phyloP scores from a whole-genome alignment of 2,888 invertebrate species.

The Hirtodrosophila cameraria region DNA sequence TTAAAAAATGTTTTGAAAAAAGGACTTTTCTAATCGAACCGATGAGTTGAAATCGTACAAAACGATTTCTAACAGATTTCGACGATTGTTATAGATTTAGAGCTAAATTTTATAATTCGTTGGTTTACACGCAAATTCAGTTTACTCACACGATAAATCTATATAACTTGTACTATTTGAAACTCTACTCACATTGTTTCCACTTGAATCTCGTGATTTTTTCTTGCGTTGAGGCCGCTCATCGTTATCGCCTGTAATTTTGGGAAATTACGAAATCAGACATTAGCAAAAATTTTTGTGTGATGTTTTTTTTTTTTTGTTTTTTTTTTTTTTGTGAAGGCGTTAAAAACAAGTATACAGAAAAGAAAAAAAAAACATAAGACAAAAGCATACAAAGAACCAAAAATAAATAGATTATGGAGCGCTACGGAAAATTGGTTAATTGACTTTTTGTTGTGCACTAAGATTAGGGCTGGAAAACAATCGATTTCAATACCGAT shows the following conservation, averaged over 20 bases:
- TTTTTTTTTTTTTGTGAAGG: not conserved
- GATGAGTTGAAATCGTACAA: too few relatives aligned
- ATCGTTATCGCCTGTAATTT: constrained; percentile 79
- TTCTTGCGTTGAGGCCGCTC: constrained; percentile 83
- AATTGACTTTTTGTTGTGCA: constrained; percentile 6
- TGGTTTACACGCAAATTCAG: too few relatives aligned
- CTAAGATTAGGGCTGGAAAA: not conserved
- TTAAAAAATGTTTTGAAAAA: too few relatives aligned
- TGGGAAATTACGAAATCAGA: constrained; percentile 16
- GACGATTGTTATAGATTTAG: too few relatives aligned
- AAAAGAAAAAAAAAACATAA: constrained; percentile 1
- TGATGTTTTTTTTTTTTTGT: constrained; percentile 31
- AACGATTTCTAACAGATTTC: too few relatives aligned
- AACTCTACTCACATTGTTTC: constrained; percentile 77
- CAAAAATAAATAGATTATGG: not conserved
- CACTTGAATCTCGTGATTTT: constrained; percentile 82
- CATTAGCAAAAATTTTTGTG: constrained; percentile 25
- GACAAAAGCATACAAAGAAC: constrained; percentile 4
- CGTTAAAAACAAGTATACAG: not conserved
- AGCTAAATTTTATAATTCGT: too few relatives aligned
- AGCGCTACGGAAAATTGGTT: not conserved
- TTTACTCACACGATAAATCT: too few relatives aligned
- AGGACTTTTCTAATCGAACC: too few relatives aligned
- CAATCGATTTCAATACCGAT: too few relatives aligned
- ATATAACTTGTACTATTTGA: constrained; percentile 7